Evolutionary conservation across 2,888 invertebrate species (phyloP).

Genomic region (Eremobia ochroleuca): DNA sequence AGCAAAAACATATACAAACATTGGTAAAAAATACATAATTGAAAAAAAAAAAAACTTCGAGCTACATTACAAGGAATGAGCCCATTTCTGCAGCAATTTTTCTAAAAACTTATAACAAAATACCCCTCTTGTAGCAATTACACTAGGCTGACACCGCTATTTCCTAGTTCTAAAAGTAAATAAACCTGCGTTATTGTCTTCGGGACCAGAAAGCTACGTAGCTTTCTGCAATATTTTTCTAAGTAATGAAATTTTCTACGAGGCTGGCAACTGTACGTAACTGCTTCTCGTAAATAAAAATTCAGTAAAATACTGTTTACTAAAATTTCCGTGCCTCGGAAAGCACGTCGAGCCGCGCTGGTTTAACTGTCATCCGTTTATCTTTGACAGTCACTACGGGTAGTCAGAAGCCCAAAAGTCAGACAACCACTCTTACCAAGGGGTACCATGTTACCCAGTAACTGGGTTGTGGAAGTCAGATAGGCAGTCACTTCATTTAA

Average conservation of each 20-base stretch:
- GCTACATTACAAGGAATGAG: too few relatives aligned
- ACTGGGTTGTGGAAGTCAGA: neutral
- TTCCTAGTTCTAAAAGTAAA: constrained; percentile 27
- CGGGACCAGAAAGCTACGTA: neutral
- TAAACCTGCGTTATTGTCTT: constrained; percentile 34
- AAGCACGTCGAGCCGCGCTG: neutral
- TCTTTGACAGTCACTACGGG: neutral
- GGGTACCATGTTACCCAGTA: neutral
- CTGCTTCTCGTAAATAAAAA: constrained; percentile 10
- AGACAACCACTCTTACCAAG: too few relatives aligned
- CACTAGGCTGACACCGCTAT: neutral
- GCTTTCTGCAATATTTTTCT: constrained; percentile 8
- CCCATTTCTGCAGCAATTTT: neutral
- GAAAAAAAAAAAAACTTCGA: too few relatives aligned
- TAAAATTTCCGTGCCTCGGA: neutral
- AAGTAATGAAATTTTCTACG: constrained; percentile 44
- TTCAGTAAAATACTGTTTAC: neutral
- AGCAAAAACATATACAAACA: neutral
- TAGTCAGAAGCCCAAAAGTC: neutral
- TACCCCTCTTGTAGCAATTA: neutral
- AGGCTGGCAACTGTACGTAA: neutral
- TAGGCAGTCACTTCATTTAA: neutral
- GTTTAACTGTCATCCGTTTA: neutral
- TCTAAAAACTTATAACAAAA: neutral
- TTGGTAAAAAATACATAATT: too few relatives aligned